Conservation (phyloP, 1,140 invertebrate species). For the Papilio dardanus region DNA sequence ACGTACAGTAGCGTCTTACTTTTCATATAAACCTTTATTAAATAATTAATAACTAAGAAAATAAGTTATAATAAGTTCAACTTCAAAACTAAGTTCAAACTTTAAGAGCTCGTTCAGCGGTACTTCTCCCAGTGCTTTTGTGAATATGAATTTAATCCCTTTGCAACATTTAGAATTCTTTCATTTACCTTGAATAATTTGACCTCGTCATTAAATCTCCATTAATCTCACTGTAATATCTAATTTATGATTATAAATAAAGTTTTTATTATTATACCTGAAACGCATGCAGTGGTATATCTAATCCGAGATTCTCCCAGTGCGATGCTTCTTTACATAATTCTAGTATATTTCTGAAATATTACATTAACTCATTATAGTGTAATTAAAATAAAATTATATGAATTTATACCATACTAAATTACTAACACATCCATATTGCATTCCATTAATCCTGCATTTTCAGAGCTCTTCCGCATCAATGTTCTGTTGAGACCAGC, state of each 20-base stretch:
- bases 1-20: conserved; percentile 85
- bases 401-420: not conserved
- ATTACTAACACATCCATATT: conserved; percentile 89
- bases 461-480: conserved; percentile 85
- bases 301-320: conserved; percentile 86
- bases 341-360: conserved; percentile 69
- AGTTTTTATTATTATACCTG: conserved; percentile 55
- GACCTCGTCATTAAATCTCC: too few relatives aligned
- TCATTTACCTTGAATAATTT: too few relatives aligned
- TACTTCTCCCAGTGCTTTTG: too few relatives aligned
- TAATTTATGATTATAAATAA: too few relatives aligned
- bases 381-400: not conserved
- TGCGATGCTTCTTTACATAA: conserved; percentile 87
- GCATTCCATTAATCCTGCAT: conserved; percentile 87
- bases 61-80: too few relatives aligned
- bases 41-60: conserved; percentile 30
- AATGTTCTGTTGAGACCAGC: conserved; percentile 87
- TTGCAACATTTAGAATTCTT: too few relatives aligned
- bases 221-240: too few relatives aligned
- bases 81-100: too few relatives aligned
- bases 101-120: too few relatives aligned
- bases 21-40: conserved; percentile 84
- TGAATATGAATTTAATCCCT: too few relatives aligned
- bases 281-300: conserved; percentile 85
- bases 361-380: not conserved